Evolutionary conservation across 2,797 vertebrate species (phyloP), one percentile per base, ranked within the genome.

Genomic region (Micrastur ruficollis): DNA sequence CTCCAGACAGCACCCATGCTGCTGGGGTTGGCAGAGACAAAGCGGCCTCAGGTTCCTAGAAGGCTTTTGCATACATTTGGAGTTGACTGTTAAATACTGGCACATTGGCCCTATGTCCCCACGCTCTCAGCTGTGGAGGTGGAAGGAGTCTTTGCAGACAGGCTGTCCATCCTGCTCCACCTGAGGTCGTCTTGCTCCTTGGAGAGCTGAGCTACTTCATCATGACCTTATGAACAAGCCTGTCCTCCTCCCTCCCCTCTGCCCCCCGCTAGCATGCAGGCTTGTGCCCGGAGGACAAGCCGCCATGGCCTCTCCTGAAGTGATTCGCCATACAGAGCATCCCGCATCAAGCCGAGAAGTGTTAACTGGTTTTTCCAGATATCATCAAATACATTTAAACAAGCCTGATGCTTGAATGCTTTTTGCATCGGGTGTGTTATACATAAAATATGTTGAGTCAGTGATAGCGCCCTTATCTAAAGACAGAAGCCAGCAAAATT

Each of bases 401-500:
- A 99, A 99, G 98, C 98, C 98, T 98, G 98, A 99, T 99, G 99
- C 99, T 99, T 99, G 99, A 99, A 99, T 99, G 98, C 99, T 98
- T 99, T 99, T 99, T 98, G 98, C 98, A 98, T 99, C 98, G 98
- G 99, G 97, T 99, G 99, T 99, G 99, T 99, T 99, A 99, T 99
- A 99, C 99, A 99, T 99, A 99, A 99, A 99, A 99, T 99, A 99
- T 99, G 99, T 99, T 98, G 98, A 98, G 99, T 99, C 98, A 99
- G 99, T 98, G 99, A 99, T 99, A 99, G 99, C 70, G 53, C 97
- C 97, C 99, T 99, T 99, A 99, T 99, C 99, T 99, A 98, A 98
- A 98, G 98, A 98, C 97, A 99, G 99, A 99, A 99, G 98, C 97
- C 98, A 98, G 98, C 96, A 96, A 98, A 99, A 99, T 99, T 99